These are phyloP conservation scores for Pteropus rufus DNA, from an alignment of 2,797 vertebrate species.

Conservation along the genomic window DNA sequence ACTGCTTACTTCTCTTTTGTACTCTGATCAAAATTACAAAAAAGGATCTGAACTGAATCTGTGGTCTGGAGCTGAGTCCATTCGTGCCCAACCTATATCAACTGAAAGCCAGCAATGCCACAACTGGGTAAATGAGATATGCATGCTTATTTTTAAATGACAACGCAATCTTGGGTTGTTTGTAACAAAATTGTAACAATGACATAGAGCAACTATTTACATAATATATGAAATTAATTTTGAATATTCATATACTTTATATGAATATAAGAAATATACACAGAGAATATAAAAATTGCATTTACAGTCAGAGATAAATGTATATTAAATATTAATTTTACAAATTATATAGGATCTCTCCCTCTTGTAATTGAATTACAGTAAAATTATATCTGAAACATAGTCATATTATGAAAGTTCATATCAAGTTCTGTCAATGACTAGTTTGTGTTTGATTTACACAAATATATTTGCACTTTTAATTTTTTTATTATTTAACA, in stretches of 20 bases:
- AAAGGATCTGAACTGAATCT: no score
- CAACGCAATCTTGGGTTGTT: not conserved
- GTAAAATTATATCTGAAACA: not conserved
- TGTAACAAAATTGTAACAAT: not conserved
- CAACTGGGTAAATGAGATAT: no score
- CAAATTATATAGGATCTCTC: not conserved
- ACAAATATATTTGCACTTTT: not conserved
- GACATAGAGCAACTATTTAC: not conserved
- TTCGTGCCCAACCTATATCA: no score
- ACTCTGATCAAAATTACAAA: no score
- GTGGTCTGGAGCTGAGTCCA: no score
- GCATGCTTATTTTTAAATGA: no score
- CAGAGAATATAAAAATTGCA: not conserved
- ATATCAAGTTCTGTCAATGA: not conserved
- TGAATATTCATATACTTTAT: not conserved
- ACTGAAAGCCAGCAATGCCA: no score
- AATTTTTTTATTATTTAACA: not conserved
- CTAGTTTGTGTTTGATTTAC: not conserved
- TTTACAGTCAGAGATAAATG: not conserved
- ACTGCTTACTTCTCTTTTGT: no score
- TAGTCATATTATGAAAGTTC: not conserved
- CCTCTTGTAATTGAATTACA: not conserved
- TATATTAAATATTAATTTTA: no score
- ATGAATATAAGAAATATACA: not conserved
- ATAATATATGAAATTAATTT: not conserved